Evolutionary conservation across 2,888 invertebrate genomes (phyloP).

Genomic region (Atrina japonica): DNA sequence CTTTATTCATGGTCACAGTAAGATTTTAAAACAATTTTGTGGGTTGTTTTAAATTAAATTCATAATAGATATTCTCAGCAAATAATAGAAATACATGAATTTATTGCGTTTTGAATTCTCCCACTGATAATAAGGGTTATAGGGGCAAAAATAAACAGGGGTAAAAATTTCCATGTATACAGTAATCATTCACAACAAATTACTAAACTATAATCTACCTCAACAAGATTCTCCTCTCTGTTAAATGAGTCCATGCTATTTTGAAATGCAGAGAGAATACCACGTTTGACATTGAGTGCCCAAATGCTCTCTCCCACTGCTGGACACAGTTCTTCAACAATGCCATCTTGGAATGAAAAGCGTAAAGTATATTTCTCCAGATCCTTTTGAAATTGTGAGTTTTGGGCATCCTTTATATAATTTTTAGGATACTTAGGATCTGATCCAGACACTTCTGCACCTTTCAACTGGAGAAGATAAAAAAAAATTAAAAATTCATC

Average conservation of each 20-base stretch:
- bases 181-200: no score
- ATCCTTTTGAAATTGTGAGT: constrained; percentile 78
- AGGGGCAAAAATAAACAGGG: no score
- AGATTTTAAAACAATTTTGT: no score
- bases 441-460: constrained; percentile 52
- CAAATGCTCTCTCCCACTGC: constrained; percentile 89
- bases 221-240: constrained; percentile 80
- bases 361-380: constrained; percentile 88
- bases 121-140: no score
- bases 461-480: constrained; percentile 47
- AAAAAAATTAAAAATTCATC: neutral
- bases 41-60: no score
- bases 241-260: constrained; percentile 93
- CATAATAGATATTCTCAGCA: no score
- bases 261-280: constrained; percentile 92
- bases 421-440: constrained; percentile 47
- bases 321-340: constrained; percentile 89
- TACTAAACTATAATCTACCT: no score
- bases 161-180: no score
- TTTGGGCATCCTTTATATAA: constrained; percentile 38
- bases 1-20: no score
- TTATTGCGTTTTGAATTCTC: no score
- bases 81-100: no score
- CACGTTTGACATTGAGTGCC: constrained; percentile 94
- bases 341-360: constrained; percentile 90